Evolutionary conservation across 2,797 vertebrate species (phyloP).

Genomic region (Potorous gilbertii): DNA sequence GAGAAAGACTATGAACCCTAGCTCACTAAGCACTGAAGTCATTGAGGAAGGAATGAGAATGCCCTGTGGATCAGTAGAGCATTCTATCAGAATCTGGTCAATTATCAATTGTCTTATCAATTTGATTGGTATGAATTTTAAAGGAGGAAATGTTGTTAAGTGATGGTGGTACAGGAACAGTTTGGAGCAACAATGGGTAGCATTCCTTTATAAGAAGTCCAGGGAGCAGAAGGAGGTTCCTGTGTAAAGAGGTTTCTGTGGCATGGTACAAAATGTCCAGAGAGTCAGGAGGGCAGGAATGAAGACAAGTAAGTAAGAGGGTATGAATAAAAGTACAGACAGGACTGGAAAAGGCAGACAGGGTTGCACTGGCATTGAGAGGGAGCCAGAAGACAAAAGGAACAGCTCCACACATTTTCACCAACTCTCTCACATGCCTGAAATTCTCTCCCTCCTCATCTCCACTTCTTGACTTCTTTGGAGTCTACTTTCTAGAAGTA

Average conservation of each 20-base stretch:
- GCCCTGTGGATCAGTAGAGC: background rate
- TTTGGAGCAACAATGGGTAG: background rate
- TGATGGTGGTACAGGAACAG: background rate
- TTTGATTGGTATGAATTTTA: background rate
- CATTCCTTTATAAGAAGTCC: background rate
- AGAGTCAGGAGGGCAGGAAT: background rate
- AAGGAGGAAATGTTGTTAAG: background rate
- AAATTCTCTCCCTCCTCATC: background rate
- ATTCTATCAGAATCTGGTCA: background rate
- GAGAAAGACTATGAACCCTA: background rate
- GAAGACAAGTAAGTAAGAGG: background rate
- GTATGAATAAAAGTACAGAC: background rate
- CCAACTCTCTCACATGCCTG: background rate
- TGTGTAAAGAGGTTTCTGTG: background rate
- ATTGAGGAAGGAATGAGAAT: background rate
- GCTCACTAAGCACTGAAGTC: background rate
- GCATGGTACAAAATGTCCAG: background rate
- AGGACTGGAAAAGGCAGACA: background rate
- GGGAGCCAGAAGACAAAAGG: background rate
- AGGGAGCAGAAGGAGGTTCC: background rate
- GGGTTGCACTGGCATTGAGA: background rate
- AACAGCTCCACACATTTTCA: background rate
- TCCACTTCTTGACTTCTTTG: background rate
- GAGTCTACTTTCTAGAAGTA: background rate
- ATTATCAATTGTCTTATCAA: background rate